Base-by-base conservation (phyloP, 2,797 vertebrate genomes). In the Hydrophis major region DNA sequence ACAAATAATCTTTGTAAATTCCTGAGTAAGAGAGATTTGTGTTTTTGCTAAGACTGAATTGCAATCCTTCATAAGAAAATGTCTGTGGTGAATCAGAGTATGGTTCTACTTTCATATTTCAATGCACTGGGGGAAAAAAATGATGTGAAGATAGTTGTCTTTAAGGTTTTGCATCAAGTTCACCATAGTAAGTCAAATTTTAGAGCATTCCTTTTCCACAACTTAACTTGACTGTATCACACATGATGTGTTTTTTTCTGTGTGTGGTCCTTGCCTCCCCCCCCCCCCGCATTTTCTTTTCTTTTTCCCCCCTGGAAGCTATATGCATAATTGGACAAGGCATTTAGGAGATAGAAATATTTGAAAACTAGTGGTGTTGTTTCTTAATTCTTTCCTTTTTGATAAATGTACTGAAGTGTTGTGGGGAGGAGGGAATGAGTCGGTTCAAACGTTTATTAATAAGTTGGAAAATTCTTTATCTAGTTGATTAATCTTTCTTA, bases 401-500 rank as follows among this genome's bases (percentile, higher is more conserved):
- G 93, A 66, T 94, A 94, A 92, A 56, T 13, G 1, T 28, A 93
- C 91, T 55, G 12, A 32, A 25, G 0, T 32, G 13, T 83, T 83
- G 74, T 22, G 37, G 4, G 8, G 18, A 20, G 37, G 8, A 11
- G 18, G 37, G 18, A 16, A 74, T 18, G 32, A 37, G 69, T 37
- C 1, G 4, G 20, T 83, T 83, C 37, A n/a, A 94, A 56, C 0
- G 0, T 90, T 57, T 89, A 57, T 90, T n/a, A 90, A 60, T 12
- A 92, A 0, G 25, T 92, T 94, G 27, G 42, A 78, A 63, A 92
- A 60, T 13, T 55, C 50, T 10, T 90, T 42, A 60, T 89, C 4
- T 83, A 3, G 2, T 92, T 93, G 88, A 53, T 55, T 12, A 7
- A 87, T 94, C 94, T 90, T 93, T 63, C 13, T 22, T 90, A 69